A percentile compares a stretch with the other conserved stretches of the same genome.
Evolutionary conservation across 2,797 vertebrate species (phyloP).

Genomic region (Ctenosaura bakeri): DNA sequence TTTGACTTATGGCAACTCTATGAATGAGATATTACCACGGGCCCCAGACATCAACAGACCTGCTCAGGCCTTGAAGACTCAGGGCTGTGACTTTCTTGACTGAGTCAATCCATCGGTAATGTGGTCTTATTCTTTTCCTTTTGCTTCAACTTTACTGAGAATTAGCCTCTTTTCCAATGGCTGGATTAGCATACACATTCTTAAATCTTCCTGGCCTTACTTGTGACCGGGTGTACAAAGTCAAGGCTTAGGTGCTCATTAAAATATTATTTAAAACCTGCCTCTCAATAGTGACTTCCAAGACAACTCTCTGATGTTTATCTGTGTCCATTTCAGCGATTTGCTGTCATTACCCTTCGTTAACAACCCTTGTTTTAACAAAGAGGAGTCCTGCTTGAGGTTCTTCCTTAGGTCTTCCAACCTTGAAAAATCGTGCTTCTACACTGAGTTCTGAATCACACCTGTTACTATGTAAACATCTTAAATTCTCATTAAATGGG

Average conservation of each 20-base stretch:
- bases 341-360: neutral
- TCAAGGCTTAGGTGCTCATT: neutral
- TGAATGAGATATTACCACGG: no score
- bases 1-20: no score
- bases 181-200: neutral
- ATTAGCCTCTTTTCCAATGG: neutral
- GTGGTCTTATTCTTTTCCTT: no score
- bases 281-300: neutral
- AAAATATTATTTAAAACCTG: neutral
- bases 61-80: no score
- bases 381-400: neutral
- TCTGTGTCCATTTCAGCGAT: neutral
- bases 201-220: neutral
- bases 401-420: neutral
- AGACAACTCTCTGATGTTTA: neutral
- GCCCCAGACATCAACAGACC: no score
- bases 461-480: neutral
- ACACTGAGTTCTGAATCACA: neutral
- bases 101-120: no score
- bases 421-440: neutral
- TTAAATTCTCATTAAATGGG: neutral
- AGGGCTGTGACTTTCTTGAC: no score
- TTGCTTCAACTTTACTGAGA: no score
- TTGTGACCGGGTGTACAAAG: neutral
- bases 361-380: neutral